Conservation (phyloP, 2,888 invertebrate genomes). For the Idaea aversata region DNA sequence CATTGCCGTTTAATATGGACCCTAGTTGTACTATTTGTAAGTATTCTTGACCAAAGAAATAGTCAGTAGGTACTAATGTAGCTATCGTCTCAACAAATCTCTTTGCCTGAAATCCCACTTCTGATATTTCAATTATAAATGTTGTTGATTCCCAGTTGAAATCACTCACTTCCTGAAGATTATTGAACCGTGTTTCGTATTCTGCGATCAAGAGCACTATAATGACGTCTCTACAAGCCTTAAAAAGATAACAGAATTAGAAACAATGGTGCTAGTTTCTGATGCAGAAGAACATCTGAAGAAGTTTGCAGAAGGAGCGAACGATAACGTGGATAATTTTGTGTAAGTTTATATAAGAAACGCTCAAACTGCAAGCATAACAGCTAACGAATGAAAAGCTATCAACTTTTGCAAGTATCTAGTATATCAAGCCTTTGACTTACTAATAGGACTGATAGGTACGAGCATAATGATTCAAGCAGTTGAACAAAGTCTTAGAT, state of each 20-base stretch:
- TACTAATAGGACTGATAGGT: too few species aligned
- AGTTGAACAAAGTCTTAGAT: too few species aligned
- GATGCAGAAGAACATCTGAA: conserved; percentile 31
- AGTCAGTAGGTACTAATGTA: too few species aligned
- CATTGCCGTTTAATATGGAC: conserved; percentile 31
- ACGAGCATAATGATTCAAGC: too few species aligned
- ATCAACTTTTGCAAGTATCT: too few species aligned
- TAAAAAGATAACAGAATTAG: not conserved
- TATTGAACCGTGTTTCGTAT: conserved; percentile 41
- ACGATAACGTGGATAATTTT: conserved; percentile 20
- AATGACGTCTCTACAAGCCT: conserved; percentile 22
- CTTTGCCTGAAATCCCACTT: too few species aligned
- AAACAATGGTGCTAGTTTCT: conserved; percentile 27
- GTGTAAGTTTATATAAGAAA: not conserved
- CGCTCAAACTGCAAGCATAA: not conserved
- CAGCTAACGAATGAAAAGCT: too few species aligned
- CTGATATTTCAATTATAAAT: not conserved
- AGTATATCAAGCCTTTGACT: too few species aligned
- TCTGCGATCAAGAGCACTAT: conserved; percentile 42
- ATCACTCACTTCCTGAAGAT: conserved; percentile 40
- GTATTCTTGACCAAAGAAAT: conserved; percentile 1
- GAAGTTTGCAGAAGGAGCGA: conserved; percentile 30
- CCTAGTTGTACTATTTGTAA: conserved; percentile 30
- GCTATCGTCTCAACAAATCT: too few species aligned
- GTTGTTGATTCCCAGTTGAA: conserved; percentile 37